A percentile compares a stretch with the other conserved stretches of the same genome.
Conservation (phyloP, 1,140 invertebrate species). For the Ceratina japonica region DNA sequence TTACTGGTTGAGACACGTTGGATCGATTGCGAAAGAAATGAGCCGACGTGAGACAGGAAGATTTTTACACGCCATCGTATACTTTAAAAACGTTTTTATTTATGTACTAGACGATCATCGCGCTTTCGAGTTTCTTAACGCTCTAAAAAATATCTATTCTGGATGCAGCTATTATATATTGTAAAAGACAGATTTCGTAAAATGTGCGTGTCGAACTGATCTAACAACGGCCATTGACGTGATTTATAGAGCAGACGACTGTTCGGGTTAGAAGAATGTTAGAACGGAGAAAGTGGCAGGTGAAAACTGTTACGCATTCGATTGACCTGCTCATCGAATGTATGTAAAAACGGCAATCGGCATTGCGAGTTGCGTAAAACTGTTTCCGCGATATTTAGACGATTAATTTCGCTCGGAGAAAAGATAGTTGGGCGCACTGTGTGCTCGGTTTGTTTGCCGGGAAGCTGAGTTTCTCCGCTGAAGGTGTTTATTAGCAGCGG, state of each 20-base stretch:
- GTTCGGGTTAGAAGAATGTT: not conserved
- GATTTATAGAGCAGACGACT: too few relatives aligned
- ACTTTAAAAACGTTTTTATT: too few relatives aligned
- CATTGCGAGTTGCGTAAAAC: not conserved
- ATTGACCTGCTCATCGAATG: not conserved
- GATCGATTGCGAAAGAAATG: conserved; percentile 17
- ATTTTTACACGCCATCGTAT: too few relatives aligned
- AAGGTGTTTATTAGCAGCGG: conserved; percentile 24
- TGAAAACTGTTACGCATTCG: conserved; percentile 19
- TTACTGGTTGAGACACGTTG: not conserved
- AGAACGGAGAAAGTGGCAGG: conserved; percentile 11
- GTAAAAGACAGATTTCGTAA: too few relatives aligned
- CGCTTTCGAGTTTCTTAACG: too few relatives aligned
- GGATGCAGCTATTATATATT: too few relatives aligned
- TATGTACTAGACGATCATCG: too few relatives aligned
- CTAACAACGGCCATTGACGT: not conserved
- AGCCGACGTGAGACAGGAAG: not conserved
- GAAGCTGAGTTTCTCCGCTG: conserved; percentile 14
- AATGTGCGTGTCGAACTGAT: too few relatives aligned
- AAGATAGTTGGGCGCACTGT: conserved; percentile 5
- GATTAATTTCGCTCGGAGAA: not conserved
- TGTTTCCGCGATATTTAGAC: not conserved
- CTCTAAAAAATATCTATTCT: too few relatives aligned
- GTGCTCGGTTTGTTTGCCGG: not conserved
- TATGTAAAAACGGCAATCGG: not conserved